Evolutionary conservation across 1,140 invertebrate species (phyloP).

Genomic region (Drosophila burlai): DNA sequence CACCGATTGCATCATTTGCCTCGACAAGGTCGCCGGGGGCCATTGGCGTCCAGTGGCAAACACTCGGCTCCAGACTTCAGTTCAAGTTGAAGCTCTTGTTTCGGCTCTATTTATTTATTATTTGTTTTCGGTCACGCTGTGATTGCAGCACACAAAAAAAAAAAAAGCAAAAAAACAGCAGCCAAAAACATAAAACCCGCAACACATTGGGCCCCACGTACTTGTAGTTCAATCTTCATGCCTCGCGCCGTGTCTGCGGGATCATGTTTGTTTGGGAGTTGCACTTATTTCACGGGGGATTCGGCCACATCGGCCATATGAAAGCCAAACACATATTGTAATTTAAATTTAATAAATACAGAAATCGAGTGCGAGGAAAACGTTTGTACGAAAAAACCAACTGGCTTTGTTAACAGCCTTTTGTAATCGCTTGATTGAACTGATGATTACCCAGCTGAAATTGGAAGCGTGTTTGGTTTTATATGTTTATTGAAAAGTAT

Average conservation of each 20-base stretch:
- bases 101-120: conserved; percentile 47
- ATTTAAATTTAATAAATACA: conserved; percentile 14
- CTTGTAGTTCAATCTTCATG: conserved; percentile 41
- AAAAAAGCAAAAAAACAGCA: conserved; percentile 11
- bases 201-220: conserved; percentile 40
- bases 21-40: conserved; percentile 60
- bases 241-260: conserved; percentile 17
- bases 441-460: conserved; percentile 4
- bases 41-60: conserved; percentile 58
- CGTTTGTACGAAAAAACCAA: not conserved
- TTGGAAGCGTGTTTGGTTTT: not conserved
- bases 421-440: conserved; percentile 7
- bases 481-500: not conserved
- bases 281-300: not conserved
- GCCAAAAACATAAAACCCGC: conserved; percentile 22
- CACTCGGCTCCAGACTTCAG: conserved; percentile 44
- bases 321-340: conserved; percentile 17
- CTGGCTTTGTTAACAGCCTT: conserved; percentile 16
- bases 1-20: conserved; percentile 56
- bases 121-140: conserved; percentile 63
- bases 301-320: conserved; percentile 1
- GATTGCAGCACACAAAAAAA: conserved; percentile 50
- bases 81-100: conserved; percentile 65
- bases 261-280: conserved; percentile 28
- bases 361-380: conserved; percentile 12